Percentiles rank a stretch among this genome's conserved stretches.
phyloP scores from a whole-genome alignment of 2,113 vertebrate genomes.

The Saccopteryx leptura region DNA sequence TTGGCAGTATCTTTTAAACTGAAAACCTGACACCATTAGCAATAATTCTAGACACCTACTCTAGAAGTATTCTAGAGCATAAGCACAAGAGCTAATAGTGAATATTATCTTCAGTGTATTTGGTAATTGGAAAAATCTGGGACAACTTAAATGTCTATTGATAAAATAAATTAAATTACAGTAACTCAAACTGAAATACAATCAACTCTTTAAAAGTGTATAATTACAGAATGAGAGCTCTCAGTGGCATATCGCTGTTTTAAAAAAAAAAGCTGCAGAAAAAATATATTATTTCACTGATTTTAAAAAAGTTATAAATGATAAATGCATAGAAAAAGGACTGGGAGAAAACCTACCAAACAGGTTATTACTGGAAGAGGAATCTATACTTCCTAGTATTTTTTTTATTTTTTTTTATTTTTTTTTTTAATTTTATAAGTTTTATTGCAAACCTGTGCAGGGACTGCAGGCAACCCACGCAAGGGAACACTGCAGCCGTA shows the following conservation, averaged over 20 bases:
- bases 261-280: background rate
- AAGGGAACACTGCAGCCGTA: no score
- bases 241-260: background rate
- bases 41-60: background rate
- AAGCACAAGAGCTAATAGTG: background rate
- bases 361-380: background rate
- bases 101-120: background rate
- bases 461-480: no score
- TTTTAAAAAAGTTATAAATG: background rate
- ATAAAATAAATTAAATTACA: conserved; percentile 39
- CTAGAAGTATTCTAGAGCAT: background rate
- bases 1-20: background rate
- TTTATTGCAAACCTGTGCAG: no score
- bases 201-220: background rate
- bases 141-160: background rate
- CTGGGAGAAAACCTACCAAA: background rate
- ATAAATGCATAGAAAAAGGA: conserved; percentile 31
- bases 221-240: background rate
- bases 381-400: background rate
- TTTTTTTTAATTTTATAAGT: background rate
- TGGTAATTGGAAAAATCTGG: background rate
- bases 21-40: background rate
- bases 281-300: background rate
- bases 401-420: background rate
- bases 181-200: conserved; percentile 22